These are phyloP conservation scores for Sylvietta virens DNA, from an alignment of 2,113 vertebrate genomes.

Conservation along the genomic window DNA sequence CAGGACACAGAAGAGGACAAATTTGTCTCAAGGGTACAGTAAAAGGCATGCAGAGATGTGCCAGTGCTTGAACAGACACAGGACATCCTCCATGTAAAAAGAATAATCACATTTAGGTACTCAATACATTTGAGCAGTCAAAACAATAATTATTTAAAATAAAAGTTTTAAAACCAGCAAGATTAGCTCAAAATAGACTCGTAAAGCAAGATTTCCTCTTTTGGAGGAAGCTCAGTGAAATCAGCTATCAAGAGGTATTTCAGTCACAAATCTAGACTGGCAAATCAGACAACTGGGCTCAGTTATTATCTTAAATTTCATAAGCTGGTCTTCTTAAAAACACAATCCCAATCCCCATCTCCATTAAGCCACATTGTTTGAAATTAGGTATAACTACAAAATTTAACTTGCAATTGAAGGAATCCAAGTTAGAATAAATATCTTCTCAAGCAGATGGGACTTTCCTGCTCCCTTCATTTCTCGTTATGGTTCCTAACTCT, in stretches of 20 bases:
- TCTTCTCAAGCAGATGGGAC: background rate
- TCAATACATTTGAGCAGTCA: background rate
- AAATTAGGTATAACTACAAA: background rate
- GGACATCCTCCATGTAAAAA: background rate
- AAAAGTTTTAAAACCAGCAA: background rate
- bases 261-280: background rate
- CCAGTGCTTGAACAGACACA: background rate
- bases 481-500: background rate
- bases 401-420: background rate
- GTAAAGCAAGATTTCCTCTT: background rate
- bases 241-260: background rate
- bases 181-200: background rate
- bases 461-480: background rate
- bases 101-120: background rate
- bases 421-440: background rate
- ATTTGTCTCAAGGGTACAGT: background rate
- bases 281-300: background rate
- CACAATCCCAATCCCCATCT: background rate
- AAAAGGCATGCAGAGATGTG: background rate
- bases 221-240: background rate
- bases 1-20: background rate
- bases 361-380: background rate
- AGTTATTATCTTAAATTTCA: background rate
- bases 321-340: background rate
- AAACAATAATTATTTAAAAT: background rate